Base-by-base conservation (phyloP, 2,113 vertebrate genomes). In the Sporophila hypoxantha region DNA sequence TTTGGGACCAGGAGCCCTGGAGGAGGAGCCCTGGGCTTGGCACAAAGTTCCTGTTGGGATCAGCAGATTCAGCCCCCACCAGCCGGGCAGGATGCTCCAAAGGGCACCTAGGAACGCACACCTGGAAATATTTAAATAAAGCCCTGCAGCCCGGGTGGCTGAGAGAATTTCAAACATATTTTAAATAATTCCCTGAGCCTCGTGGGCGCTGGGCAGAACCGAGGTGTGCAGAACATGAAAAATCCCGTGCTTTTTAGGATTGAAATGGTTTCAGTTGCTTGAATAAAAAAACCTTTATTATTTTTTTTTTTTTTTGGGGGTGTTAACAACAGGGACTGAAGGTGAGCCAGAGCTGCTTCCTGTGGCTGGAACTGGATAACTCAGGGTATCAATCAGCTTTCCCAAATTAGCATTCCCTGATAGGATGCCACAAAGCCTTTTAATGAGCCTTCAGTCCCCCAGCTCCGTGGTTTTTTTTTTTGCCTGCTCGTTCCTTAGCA, bases 401-500 rank as follows among this genome's bases (percentile, higher is more conserved):
- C 60, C 70, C 4, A 41, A 96, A 97, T 97, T 96, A 97, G 88
- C 96, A 95, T 96, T 95, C 91, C 62, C 94, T 93, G 95, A 96
- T 96, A 95, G 93, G 66, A 94, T 93, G 85, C 90, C 93, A 94
- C 95, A 94, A 95, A 96, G 94, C 94, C 90, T 96, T 96, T 95
- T 96, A 97, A 96, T 96, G 95, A 97, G 32, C 79, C 95, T 96
- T 95, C 95, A 94, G 91, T 88, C 92, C 95, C 93, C 68, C 83
- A 85, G 93, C 78, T 93, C 86, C 9, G 78, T 77, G 76, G 88
- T 92, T 92, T 92, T 13, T 23, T 92, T 93, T 94, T 92, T 89
- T 85, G 69, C 90, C 89, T 93, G 80, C 84, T 79, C 44, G 97
- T 97, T 97, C 89, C 97, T 97, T 96, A 95, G 97, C 96, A 97